Conservation (phyloP, 2,113 vertebrate genomes). For the Gallinago undulata region DNA sequence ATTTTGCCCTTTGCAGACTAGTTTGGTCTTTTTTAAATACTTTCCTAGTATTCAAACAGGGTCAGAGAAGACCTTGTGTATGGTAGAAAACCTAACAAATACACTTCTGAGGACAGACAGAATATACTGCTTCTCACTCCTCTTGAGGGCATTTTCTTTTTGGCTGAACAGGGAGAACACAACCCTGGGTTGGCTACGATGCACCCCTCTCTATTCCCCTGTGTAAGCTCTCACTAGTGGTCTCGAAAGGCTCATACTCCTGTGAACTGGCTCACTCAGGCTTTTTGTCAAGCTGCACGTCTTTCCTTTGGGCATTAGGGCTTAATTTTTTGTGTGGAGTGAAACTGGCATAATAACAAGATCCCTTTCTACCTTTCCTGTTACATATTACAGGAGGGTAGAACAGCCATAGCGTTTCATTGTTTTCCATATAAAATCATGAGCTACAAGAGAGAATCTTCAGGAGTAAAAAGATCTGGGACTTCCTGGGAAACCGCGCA, state of each 20-base stretch:
- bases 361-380: background rate
- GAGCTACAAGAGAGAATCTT: background rate
- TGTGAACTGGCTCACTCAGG: background rate
- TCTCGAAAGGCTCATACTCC: background rate
- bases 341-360: background rate
- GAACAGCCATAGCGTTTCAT: background rate
- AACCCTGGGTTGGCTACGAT: background rate
- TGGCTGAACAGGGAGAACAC: background rate
- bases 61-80: background rate
- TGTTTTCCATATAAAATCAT: background rate
- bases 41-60: background rate
- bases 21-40: too few species aligned
- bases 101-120: background rate
- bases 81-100: background rate
- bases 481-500: background rate
- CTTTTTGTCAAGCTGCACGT: background rate
- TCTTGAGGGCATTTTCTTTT: background rate
- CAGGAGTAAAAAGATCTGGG: background rate
- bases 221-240: background rate
- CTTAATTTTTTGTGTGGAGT: background rate
- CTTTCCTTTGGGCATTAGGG: background rate
- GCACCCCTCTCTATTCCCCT: fast-evolving
- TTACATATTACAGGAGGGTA: background rate
- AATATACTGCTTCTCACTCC: background rate
- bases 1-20: background rate